These are phyloP conservation scores for Stenodera caucasica DNA, from an alignment of 2,888 invertebrate genomes.

Conservation along the genomic window DNA sequence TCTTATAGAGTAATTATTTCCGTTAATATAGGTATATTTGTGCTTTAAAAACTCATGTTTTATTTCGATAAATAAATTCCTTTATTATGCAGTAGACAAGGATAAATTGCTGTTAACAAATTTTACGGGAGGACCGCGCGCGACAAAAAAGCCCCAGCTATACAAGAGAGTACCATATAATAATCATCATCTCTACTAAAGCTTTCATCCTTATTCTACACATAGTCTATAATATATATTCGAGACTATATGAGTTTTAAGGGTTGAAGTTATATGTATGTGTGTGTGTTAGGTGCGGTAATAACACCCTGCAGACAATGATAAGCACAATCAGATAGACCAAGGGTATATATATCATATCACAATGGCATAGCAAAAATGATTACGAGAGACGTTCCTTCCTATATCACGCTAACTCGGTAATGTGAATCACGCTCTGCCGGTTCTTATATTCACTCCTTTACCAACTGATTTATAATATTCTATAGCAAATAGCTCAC, in stretches of 20 bases:
- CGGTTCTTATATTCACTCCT: conserved; percentile 53
- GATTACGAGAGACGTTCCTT: conserved; percentile 57
- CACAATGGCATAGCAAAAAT: conserved; percentile 56
- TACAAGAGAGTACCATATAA: conserved; percentile 26
- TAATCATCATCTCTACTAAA: conserved; percentile 29
- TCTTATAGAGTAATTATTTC: too few species aligned
- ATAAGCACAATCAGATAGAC: conserved; percentile 45
- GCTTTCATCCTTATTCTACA: not conserved
- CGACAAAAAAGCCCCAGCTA: conserved; percentile 30
- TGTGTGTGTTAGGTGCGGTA: conserved; percentile 38
- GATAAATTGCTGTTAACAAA: conserved; percentile 43
- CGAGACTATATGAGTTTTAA: not conserved
- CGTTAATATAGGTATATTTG: too few species aligned
- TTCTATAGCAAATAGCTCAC: conserved; percentile 50
- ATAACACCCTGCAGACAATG: conserved; percentile 46
- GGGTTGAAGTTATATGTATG: not conserved
- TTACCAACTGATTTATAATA: conserved; percentile 50
- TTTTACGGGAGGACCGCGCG: conserved; percentile 30
- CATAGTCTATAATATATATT: not conserved
- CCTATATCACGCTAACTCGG: conserved; percentile 52
- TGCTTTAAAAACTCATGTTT: too few species aligned
- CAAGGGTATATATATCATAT: conserved; percentile 53
- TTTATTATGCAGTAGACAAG: conserved; percentile 33
- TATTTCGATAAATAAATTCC: too few species aligned
- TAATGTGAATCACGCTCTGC: conserved; percentile 54